These are phyloP conservation scores for Dicerorhinus sumatrensis DNA, from an alignment of 2,113 vertebrate genomes.

Conservation along the genomic window DNA sequence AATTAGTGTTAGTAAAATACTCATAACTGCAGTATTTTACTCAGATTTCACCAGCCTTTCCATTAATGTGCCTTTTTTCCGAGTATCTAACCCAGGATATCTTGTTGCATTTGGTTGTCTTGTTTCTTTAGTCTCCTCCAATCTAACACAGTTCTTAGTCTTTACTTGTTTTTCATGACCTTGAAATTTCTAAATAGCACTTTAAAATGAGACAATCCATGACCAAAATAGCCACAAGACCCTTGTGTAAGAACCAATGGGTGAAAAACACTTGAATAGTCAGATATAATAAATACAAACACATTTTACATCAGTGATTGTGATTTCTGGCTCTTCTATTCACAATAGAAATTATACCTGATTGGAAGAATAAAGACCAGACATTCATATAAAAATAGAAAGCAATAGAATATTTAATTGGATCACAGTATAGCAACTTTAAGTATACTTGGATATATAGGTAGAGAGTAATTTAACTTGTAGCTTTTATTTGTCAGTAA, in stretches of 20 bases:
- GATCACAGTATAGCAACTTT: background rate
- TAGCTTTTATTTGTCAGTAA: background rate
- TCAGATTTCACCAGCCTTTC: background rate
- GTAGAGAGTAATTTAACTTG: background rate
- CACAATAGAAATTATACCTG: background rate
- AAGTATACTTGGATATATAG: background rate
- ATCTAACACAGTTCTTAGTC: background rate
- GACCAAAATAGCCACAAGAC: background rate
- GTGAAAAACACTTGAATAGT: background rate
- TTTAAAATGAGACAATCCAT: background rate
- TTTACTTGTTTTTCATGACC: too few species aligned
- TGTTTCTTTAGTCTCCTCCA: background rate
- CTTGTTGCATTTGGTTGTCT: fast-evolving
- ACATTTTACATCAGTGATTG: too few species aligned
- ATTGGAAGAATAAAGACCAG: background rate
- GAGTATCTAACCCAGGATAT: background rate
- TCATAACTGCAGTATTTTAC: background rate
- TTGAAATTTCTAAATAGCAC: background rate
- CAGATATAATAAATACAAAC: background rate
- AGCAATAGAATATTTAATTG: too few species aligned
- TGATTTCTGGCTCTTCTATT: background rate
- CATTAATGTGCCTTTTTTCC: background rate
- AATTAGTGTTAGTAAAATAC: background rate
- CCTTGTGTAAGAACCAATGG: background rate
- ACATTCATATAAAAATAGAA: background rate